Percentiles rank a stretch among this genome's conserved stretches.
phyloP scores from a whole-genome alignment of 2,797 vertebrate species.

The Pygocentrus nattereri region DNA sequence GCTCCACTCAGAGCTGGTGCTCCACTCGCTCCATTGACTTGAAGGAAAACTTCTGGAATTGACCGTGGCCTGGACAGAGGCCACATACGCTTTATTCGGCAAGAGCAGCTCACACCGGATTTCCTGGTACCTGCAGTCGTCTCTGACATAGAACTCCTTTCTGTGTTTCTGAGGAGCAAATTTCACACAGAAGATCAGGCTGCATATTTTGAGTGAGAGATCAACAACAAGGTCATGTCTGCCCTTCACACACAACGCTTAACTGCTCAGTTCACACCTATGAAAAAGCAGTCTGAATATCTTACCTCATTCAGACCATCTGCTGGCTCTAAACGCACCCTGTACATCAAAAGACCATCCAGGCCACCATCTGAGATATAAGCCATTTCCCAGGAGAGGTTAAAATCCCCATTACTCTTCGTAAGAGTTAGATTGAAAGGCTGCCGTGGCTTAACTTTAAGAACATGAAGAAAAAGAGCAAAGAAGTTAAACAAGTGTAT shows the following conservation, averaged over 20 bases:
- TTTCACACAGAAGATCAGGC: constrained; percentile 8
- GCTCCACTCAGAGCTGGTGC: constrained; percentile 53
- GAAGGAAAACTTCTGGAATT: fast-evolving
- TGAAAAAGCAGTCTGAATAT: background rate
- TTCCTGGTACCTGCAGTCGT: background rate
- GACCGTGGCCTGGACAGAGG: constrained; percentile 67
- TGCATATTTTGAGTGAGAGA: background rate
- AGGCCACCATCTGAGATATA: constrained; percentile 9
- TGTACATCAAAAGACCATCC: constrained; percentile 41
- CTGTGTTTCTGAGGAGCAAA: constrained; percentile 39
- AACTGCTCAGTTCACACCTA: background rate
- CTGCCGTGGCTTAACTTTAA: constrained; percentile 69
- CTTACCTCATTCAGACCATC: constrained; percentile 62
- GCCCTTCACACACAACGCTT: too few species aligned
- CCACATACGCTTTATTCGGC: constrained; percentile 44
- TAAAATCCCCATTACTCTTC: constrained; percentile 48
- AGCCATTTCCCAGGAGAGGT: constrained; percentile 71
- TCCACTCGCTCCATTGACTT: constrained; percentile 80
- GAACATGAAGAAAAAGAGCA: constrained; percentile 20
- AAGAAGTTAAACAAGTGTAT: background rate
- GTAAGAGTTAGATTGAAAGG: constrained; percentile 66
- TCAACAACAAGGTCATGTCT: too few species aligned
- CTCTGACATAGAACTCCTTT: background rate
- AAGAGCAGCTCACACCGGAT: constrained; percentile 48
- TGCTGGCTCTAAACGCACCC: constrained; percentile 63